Percentiles rank a stretch among this genome's conserved stretches.
phyloP scores from a whole-genome alignment of 2,888 invertebrate genomes.

The Pandemis cinnamomeana region DNA sequence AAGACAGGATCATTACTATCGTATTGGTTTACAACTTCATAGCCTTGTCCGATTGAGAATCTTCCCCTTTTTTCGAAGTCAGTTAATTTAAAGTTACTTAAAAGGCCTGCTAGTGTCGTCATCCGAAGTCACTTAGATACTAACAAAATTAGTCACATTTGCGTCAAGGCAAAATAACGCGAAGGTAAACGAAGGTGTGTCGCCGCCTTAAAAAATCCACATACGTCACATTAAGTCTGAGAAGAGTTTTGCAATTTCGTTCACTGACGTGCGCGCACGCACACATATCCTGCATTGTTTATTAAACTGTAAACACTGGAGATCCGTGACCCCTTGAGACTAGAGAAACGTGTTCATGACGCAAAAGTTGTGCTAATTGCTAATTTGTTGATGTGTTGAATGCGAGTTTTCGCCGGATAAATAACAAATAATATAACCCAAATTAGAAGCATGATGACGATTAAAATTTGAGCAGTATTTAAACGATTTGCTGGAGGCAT shows the following conservation, averaged over 20 bases:
- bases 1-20: no score
- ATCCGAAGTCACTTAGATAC: background rate
- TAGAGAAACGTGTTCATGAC: constrained; percentile 14
- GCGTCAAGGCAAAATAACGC: constrained; percentile 19
- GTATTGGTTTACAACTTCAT: no score
- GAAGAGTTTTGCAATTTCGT: constrained; percentile 31
- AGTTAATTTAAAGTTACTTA: no score
- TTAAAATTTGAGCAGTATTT: no score
- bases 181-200: constrained; percentile 32
- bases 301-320: constrained; percentile 31
- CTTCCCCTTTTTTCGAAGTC: no score
- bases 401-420: background rate
- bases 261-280: constrained; percentile 1
- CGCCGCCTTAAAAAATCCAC: constrained; percentile 19
- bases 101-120: no score
- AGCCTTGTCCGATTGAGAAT: no score
- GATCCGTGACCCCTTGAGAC: constrained; percentile 34
- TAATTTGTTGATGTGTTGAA: background rate
- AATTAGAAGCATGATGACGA: no score
- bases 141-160: background rate
- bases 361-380: constrained; percentile 12
- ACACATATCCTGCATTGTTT: constrained; percentile 23
- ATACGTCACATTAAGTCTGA: constrained; percentile 22
- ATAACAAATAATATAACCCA: background rate
- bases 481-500: no score